phyloP scores from a whole-genome alignment of 1,140 invertebrate species.

The Centruroides sculpturatus region DNA sequence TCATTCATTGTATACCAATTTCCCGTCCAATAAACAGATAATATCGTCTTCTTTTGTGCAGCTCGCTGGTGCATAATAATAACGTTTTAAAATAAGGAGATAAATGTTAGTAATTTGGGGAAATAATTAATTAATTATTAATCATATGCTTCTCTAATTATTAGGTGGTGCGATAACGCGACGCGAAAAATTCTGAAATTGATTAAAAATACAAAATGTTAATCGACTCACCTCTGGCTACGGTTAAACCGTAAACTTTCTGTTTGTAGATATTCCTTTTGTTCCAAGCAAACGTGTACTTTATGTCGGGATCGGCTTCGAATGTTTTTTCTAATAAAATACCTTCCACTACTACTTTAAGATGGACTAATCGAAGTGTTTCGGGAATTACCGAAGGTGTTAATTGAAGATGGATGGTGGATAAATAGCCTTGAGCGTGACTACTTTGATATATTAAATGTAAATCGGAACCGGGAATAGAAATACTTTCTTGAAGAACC shows the following conservation, averaged over 20 bases:
- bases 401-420: slow-evolving; percentile 77
- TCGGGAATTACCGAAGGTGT: slow-evolving; percentile 63
- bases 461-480: slow-evolving; percentile 79
- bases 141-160: no score
- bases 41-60: no score
- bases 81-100: no score
- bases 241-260: slow-evolving; percentile 53
- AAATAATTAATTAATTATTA: no score
- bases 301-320: slow-evolving; percentile 86
- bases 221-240: slow-evolving; percentile 27
- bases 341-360: slow-evolving; percentile 82
- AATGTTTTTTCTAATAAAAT: slow-evolving; percentile 79
- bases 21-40: no score
- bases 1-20: no score
- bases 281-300: slow-evolving; percentile 92
- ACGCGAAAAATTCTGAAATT: no score
- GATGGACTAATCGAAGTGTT: slow-evolving; percentile 67
- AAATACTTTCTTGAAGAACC: slow-evolving; percentile 84
- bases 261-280: slow-evolving; percentile 94
- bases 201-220: no score
- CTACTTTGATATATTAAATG: slow-evolving; percentile 86
- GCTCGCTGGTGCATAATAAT: no score
- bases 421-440: slow-evolving; percentile 78
- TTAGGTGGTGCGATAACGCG: no score
- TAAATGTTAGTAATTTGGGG: no score